Base-by-base conservation (phyloP, 2,113 vertebrate species). In the Zeus faber region DNA sequence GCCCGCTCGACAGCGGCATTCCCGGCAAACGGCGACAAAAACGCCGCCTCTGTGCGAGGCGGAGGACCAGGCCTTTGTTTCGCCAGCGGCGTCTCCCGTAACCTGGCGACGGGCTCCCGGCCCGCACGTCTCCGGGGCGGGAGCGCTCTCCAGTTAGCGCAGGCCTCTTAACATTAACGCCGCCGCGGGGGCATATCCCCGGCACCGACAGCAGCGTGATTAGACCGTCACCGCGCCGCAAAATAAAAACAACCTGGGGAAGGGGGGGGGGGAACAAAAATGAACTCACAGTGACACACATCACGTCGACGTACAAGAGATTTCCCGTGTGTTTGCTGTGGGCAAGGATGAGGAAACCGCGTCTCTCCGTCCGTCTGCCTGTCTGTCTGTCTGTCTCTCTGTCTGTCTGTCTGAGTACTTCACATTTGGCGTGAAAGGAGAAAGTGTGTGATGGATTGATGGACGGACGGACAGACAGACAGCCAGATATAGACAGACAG, bases 131-230 rank as follows among this genome's bases (percentile, higher is more conserved):
- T 50, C 29, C 13, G 6, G 16, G 56, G 33, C 23, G 25, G 1
- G 35, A 35, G 22, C 18, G 29, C 37, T 59, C 50, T 67, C 52
- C 50, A 8, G 40, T 62, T 33, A 52, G 16, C 16, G 17, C 40
- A 1, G 40, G 16, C 16, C 17, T 43, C 16, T 43, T 43, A 43
- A n/a, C 16, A 18, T 43, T 18, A 43, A 43, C 17, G 16, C 20
- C 20, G 2, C 17, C 17, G 5, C 16, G 9, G 6, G 40, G n/a
- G n/a, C n/a, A 3, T 17, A 18, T 20, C 16, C 3, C 6, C 31
- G 47, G 25, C 26, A 31, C 31, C 47, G 16, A 17, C 31, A 26
- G 41, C 21, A 33, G 14, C 14, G 6, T 26, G 46, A 25, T 16
- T 35, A 8, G 6, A 1, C 35, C 18, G 17, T 25, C 29, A 57